These are phyloP conservation scores for Drosophila arizonae DNA, from an alignment of 1,140 invertebrate genomes.

Conservation along the genomic window DNA sequence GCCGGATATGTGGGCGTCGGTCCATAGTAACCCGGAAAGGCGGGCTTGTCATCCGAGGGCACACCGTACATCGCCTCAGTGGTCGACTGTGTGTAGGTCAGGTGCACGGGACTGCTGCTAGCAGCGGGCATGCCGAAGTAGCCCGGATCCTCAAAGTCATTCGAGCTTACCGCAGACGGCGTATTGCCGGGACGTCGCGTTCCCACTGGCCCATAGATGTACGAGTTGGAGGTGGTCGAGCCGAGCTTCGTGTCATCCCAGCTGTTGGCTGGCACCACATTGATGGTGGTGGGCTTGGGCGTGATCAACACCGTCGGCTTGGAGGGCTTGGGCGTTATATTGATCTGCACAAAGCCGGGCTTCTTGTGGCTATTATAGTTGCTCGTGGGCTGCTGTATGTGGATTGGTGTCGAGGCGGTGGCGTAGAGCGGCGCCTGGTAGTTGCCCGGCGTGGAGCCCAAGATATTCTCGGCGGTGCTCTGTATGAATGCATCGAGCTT, in stretches of 20 bases:
- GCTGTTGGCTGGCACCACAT: slow-evolving; percentile 50
- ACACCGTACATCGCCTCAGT: slow-evolving; percentile 58
- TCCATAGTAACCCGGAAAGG: slow-evolving; percentile 78
- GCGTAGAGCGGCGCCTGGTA: slow-evolving; percentile 61
- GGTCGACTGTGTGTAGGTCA: slow-evolving; percentile 61
- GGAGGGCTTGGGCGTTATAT: slow-evolving; percentile 82
- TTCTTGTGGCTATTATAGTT: slow-evolving; percentile 66
- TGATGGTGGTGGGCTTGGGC: slow-evolving; percentile 85
- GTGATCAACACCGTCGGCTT: slow-evolving; percentile 85
- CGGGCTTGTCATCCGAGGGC: slow-evolving; percentile 75
- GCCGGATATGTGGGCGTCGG: slow-evolving; percentile 78
- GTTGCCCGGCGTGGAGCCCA: slow-evolving; percentile 64
- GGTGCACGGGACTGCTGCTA: slow-evolving; percentile 56
- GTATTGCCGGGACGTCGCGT: slow-evolving; percentile 66
- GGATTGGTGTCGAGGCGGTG: slow-evolving; percentile 65
- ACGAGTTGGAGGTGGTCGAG: slow-evolving; percentile 83
- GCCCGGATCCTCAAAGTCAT: slow-evolving; percentile 81
- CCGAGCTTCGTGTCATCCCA: slow-evolving; percentile 34
- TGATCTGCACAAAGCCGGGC: slow-evolving; percentile 72
- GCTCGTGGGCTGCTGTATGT: slow-evolving; percentile 60
- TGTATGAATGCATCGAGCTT: slow-evolving; percentile 78
- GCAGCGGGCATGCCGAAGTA: slow-evolving; percentile 66
- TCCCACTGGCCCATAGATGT: slow-evolving; percentile 83
- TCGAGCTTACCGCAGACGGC: slow-evolving; percentile 53
- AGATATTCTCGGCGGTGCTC: slow-evolving; percentile 70